phyloP scores from a whole-genome alignment of 1,140 invertebrate genomes.

The Teleopsis dalmanni region DNA sequence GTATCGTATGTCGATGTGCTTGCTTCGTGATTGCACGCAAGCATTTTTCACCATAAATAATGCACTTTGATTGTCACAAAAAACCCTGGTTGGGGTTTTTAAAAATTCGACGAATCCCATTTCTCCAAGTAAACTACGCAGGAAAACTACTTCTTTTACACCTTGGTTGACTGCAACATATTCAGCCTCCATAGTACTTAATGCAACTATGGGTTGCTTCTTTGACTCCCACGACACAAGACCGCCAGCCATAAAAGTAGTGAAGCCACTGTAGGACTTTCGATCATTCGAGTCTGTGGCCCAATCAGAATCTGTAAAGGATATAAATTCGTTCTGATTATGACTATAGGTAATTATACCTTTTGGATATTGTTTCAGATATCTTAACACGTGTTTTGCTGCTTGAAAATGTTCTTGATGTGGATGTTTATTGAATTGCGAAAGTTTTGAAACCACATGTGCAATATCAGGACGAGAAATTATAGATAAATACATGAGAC shows the following conservation, averaged over 20 bases:
- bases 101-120: neutral
- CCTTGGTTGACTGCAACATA: slow-evolving; percentile 43
- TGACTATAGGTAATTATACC: too few species aligned
- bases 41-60: slow-evolving; percentile 4
- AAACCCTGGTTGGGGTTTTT: neutral
- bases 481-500: neutral
- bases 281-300: neutral
- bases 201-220: slow-evolving; percentile 44
- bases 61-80: slow-evolving; percentile 1
- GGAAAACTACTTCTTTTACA: slow-evolving; percentile 38
- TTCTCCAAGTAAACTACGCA: slow-evolving; percentile 25
- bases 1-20: slow-evolving; percentile 8
- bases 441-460: slow-evolving; percentile 6
- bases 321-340: neutral
- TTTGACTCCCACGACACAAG: slow-evolving; percentile 42
- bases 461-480: slow-evolving; percentile 1
- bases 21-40: slow-evolving; percentile 1
- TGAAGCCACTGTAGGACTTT: slow-evolving; percentile 12
- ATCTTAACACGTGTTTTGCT: slow-evolving; percentile 13
- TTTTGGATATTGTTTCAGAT: slow-evolving; percentile 3
- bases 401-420: slow-evolving; percentile 1
- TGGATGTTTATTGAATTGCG: slow-evolving; percentile 3
- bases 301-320: slow-evolving; percentile 6
- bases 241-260: slow-evolving; percentile 22
- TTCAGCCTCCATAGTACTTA: slow-evolving; percentile 47